These are phyloP conservation scores for Microtus oregoni DNA, from an alignment of 2,113 vertebrate species.

Conservation along the genomic window DNA sequence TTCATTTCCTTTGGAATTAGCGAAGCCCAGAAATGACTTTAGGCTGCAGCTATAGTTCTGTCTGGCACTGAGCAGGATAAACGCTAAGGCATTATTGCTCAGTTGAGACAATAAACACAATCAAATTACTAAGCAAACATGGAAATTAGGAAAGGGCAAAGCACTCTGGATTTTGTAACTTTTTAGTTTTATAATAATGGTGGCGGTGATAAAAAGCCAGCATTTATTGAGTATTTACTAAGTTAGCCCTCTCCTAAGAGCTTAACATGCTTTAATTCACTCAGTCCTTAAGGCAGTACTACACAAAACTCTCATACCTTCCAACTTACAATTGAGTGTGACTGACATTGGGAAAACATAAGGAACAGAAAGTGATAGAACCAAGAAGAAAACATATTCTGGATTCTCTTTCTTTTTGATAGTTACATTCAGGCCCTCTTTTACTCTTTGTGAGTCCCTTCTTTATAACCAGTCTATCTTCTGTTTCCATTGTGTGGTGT, in stretches of 20 bases:
- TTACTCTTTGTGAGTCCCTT: neutral
- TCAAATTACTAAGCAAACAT: conserved; percentile 46
- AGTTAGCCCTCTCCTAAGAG: neutral
- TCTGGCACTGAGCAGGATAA: conserved; percentile 32
- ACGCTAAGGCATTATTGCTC: neutral
- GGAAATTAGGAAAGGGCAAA: conserved; percentile 38
- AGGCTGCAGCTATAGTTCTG: conserved; percentile 7
- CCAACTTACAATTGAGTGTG: neutral
- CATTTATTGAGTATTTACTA: conserved; percentile 48
- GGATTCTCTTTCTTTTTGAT: neutral
- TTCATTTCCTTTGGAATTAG: conserved; percentile 60
- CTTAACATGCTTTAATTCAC: neutral
- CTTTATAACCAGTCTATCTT: neutral
- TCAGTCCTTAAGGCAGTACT: neutral
- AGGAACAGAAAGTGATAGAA: neutral
- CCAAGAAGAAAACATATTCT: neutral
- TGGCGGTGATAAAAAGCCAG: conserved; percentile 12
- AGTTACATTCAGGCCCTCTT: neutral
- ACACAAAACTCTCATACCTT: conserved; percentile 6
- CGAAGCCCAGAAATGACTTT: conserved; percentile 58
- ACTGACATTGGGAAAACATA: neutral
- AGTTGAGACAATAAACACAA: conserved; percentile 28
- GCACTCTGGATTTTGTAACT: conserved; percentile 34
- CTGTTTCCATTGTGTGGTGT: neutral
- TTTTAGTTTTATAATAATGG: conserved; percentile 51